Conservation (phyloP, 2,888 invertebrate species). For the Coecobrya sp. region DNA sequence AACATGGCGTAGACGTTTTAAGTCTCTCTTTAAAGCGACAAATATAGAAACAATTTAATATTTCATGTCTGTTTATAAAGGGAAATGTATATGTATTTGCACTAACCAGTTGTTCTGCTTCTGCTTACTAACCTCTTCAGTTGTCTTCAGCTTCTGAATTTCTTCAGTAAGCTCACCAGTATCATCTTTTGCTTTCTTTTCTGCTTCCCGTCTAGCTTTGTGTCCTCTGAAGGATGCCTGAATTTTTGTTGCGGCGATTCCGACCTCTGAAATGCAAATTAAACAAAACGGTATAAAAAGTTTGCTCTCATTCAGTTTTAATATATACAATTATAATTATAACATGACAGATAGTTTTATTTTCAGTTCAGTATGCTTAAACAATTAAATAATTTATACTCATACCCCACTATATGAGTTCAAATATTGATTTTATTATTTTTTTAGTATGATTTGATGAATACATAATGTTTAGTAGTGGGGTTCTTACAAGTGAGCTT, state of each 20-base stretch:
- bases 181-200: conserved; percentile 86
- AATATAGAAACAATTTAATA: conserved; percentile 49
- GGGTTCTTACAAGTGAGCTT: too few relatives aligned
- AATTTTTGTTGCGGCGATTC: conserved; percentile 95
- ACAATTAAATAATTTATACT: too few relatives aligned
- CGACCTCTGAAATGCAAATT: conserved; percentile 92
- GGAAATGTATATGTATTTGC: conserved; percentile 53
- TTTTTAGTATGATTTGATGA: too few relatives aligned
- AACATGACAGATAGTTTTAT: too few relatives aligned
- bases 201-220: conserved; percentile 93
- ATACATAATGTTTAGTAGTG: too few relatives aligned
- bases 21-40: conserved; percentile 56
- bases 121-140: conserved; percentile 81
- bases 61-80: conserved; percentile 44
- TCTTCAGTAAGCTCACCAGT: conserved; percentile 86
- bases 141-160: conserved; percentile 85
- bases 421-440: too few relatives aligned
- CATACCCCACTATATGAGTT: too few relatives aligned
- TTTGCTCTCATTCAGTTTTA: too few relatives aligned
- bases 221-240: conserved; percentile 97
- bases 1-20: conserved; percentile 51
- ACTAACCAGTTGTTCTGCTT: conserved; percentile 66
- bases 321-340: too few relatives aligned
- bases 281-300: neutral
- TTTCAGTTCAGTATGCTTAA: too few relatives aligned